These are phyloP conservation scores for Gonatopus flavifemur DNA, from an alignment of 1,140 invertebrate species.

Conservation along the genomic window DNA sequence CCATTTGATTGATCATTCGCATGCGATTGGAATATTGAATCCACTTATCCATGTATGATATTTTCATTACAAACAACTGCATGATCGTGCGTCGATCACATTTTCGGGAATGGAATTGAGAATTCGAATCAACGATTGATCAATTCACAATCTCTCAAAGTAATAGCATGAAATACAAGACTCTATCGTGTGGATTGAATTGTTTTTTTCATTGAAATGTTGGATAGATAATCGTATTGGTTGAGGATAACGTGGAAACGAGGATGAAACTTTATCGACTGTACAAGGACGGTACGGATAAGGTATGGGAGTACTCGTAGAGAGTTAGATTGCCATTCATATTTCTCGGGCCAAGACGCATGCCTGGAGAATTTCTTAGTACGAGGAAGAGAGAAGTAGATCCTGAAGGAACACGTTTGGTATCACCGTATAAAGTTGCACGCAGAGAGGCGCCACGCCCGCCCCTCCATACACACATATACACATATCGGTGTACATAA, in stretches of 20 bases:
- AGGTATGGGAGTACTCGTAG: background rate
- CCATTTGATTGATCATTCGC: no score
- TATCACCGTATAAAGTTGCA: slow-evolving; percentile 21
- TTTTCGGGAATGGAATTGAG: no score
- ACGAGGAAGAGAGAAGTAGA: background rate
- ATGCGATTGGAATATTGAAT: no score
- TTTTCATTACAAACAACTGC: no score
- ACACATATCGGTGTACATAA: background rate
- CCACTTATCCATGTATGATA: no score
- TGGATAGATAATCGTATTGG: no score
- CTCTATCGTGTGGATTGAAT: no score
- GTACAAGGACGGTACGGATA: background rate
- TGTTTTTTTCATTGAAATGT: no score
- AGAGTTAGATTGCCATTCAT: background rate
- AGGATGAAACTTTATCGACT: background rate
- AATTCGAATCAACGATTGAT: no score
- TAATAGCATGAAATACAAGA: no score
- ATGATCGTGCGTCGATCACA: no score
- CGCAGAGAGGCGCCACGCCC: slow-evolving; percentile 41
- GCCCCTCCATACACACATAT: slow-evolving; percentile 31
- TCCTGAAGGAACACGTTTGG: slow-evolving; percentile 9
- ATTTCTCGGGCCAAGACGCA: background rate
- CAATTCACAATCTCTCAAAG: no score
- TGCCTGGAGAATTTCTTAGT: background rate
- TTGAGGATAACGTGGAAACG: background rate